Conservation (phyloP, 2,888 invertebrate species). For the Trachelus troglodyta region DNA sequence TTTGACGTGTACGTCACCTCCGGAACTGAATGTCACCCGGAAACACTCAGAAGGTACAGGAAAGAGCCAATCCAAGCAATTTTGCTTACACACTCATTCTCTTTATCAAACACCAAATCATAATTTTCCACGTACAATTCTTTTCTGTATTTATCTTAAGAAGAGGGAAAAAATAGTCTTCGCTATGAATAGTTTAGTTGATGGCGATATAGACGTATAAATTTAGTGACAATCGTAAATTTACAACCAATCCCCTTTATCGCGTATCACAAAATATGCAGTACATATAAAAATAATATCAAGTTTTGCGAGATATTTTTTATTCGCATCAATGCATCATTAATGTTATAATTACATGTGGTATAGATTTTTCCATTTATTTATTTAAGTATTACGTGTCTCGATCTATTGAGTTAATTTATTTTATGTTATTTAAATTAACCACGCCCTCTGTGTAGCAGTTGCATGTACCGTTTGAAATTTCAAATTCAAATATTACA, state of each 20-base stretch:
- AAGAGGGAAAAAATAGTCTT: neutral
- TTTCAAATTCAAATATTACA: neutral
- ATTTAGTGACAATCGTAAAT: neutral
- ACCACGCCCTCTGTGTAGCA: neutral
- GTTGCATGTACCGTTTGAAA: neutral
- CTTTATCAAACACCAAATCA: neutral
- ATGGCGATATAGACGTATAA: neutral
- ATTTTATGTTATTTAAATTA: neutral
- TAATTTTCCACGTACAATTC: neutral
- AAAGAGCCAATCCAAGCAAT: neutral
- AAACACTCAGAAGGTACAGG: neutral
- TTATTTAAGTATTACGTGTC: neutral
- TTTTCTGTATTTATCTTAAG: neutral
- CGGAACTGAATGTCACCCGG: neutral
- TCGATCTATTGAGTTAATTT: neutral
- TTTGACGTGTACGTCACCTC: slow-evolving; percentile 28
- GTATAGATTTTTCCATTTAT: neutral
- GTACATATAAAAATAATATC: neutral
- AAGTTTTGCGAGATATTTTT: neutral
- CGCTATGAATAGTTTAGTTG: neutral
- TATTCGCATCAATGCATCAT: neutral
- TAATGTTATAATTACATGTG: neutral
- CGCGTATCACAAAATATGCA: neutral
- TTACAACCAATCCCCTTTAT: neutral
- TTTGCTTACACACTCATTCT: neutral